These are phyloP conservation scores for Chaetura pelagica DNA, from an alignment of 2,113 vertebrate genomes.

Conservation along the genomic window DNA sequence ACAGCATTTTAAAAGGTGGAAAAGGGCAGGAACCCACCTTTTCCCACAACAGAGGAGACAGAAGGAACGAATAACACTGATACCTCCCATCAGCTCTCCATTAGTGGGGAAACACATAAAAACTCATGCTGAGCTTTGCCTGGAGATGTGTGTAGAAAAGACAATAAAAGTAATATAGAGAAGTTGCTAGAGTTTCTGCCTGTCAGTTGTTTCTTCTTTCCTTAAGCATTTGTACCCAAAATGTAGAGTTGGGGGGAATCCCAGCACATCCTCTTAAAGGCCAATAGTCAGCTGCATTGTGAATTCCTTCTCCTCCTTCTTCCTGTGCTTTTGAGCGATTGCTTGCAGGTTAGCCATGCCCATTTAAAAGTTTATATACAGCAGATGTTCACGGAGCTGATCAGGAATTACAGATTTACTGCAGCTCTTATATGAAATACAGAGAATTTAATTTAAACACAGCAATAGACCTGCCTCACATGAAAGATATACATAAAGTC, in stretches of 20 bases:
- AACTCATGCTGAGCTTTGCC: neutral
- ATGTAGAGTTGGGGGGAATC: neutral
- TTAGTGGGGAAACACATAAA: neutral
- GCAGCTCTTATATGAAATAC: neutral
- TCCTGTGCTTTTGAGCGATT: neutral
- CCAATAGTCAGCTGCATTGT: neutral
- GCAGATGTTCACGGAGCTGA: constrained; percentile 10
- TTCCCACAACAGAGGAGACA: neutral
- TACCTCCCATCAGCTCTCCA: neutral
- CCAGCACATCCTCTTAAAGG: neutral
- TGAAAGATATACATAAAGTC: neutral
- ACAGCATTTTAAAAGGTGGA: neutral
- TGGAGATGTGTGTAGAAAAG: neutral
- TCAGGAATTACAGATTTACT: neutral
- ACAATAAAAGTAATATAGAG: neutral
- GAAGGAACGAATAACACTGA: neutral
- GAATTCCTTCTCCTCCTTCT: neutral
- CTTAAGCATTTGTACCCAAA: constrained; percentile 44
- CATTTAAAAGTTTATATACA: constrained; percentile 13
- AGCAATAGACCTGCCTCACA: neutral
- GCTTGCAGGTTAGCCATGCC: constrained; percentile 19
- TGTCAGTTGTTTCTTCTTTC: neutral
- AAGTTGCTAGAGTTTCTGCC: neutral
- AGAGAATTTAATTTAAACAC: constrained; percentile 1
- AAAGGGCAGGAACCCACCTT: neutral